phyloP scores from a whole-genome alignment of 2,888 invertebrate species.

The Hypena proboscidalis region DNA sequence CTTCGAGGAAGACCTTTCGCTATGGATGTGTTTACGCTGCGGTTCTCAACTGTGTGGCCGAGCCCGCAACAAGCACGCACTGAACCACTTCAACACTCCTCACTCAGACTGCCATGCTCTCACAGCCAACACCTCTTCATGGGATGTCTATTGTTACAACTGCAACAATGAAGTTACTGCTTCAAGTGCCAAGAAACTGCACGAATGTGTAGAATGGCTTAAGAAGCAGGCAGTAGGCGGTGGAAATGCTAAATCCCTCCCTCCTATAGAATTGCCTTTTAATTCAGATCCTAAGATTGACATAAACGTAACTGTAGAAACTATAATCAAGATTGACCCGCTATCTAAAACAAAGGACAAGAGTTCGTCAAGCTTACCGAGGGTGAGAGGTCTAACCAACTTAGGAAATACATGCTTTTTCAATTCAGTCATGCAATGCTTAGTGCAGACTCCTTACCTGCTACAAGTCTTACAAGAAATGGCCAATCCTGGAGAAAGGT shows the following conservation, averaged over 20 bases:
- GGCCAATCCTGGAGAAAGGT: constrained; percentile 88
- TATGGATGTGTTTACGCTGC: constrained; percentile 94
- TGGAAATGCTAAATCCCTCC: constrained; percentile 60
- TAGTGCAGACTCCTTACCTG: constrained; percentile 94
- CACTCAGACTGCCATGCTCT: constrained; percentile 91
- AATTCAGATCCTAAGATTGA: constrained; percentile 59
- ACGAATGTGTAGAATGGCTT: constrained; percentile 90
- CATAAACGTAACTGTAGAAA: constrained; percentile 53
- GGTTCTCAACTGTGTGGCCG: constrained; percentile 91
- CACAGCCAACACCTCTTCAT: constrained; percentile 89
- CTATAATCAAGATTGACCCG: constrained; percentile 51
- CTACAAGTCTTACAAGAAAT: constrained; percentile 89
- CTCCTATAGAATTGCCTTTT: constrained; percentile 68
- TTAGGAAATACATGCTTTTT: constrained; percentile 99
- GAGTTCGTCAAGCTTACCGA: constrained; percentile 69
- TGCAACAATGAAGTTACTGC: constrained; percentile 90
- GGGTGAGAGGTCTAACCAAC: constrained; percentile 93
- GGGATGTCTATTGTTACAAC: constrained; percentile 92
- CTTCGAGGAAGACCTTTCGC: constrained; percentile 78
- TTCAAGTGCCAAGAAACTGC: constrained; percentile 87
- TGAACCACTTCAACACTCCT: constrained; percentile 90
- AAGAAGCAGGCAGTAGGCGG: constrained; percentile 82
- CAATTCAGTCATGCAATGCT: constrained; percentile 97
- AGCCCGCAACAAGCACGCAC: constrained; percentile 88
- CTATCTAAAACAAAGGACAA: constrained; percentile 69